Evolutionary conservation across 2,113 vertebrate genomes (phyloP), one percentile per base, ranked within the genome.

Genomic region (Pluvianellus socialis): DNA sequence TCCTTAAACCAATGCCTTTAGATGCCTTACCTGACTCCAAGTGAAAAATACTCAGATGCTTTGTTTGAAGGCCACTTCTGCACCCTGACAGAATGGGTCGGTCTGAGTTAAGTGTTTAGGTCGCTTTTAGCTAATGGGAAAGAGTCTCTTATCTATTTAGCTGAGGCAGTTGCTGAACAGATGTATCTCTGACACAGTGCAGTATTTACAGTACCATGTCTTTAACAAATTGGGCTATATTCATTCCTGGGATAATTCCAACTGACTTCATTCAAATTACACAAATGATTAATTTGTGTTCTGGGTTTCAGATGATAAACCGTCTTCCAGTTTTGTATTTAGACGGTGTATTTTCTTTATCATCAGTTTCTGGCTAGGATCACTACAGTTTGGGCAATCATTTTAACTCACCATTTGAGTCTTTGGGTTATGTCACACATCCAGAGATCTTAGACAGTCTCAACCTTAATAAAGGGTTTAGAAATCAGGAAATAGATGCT

Each of bases 141-240:
- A 77, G 53, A 42, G 13, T 77, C 8, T 93, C 33, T 80, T 92
- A 76, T 68, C 83, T 92, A n/a, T 91, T 92, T 96, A 92, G 38
- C 75, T 80, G 45, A 84, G 40, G 55, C 53, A 70, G 86, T 96
- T 84, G 58, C 70, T 92, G 86, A 88, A 85, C 81, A 92, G 62
- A 90, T 91, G 86, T 35, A 73, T 58, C 72, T 72, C 68, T 88
- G 76, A 89, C 70, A 91, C 30, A 49, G 35, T 50, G 58, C 52
- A 82, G 45, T 79, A 81, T 91, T 96, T 92, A 83, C 73, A 85
- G 49, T 82, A 96, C 33, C 28, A 14, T 86, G 90, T 91, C 58
- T 83, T 92, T 94, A 89, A 96, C 42, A 95, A 94, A 95, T 90
- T 71, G 44, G 66, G 44, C 53, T 89, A 80, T 86, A 85, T 87